Conservation (phyloP, 2,113 vertebrate genomes). For the Toxotes jaculatrix region DNA sequence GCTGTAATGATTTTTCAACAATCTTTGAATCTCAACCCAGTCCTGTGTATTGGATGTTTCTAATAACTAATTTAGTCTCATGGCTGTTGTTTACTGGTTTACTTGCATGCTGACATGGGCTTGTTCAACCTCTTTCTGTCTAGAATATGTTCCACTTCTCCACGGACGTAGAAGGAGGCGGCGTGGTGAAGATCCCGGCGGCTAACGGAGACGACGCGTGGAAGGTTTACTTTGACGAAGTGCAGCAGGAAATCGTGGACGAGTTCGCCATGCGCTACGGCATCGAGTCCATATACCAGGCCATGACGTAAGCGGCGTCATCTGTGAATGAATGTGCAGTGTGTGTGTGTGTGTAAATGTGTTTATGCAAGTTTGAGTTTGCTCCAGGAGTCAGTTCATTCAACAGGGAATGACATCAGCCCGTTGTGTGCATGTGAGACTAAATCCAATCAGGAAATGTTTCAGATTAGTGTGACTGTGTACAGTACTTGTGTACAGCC, state of each 20-base stretch:
- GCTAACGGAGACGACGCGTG: conserved; percentile 94
- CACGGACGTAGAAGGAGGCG: conserved; percentile 91
- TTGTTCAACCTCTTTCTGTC: conserved; percentile 16
- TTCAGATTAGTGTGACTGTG: background rate
- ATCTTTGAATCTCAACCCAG: too few relatives aligned
- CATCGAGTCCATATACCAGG: conserved; percentile 97
- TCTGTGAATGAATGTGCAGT: background rate
- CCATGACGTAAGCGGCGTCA: conserved; percentile 91
- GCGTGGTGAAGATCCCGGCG: conserved; percentile 90
- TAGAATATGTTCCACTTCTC: conserved; percentile 95
- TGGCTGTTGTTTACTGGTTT: background rate
- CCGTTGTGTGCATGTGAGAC: conserved; percentile 1
- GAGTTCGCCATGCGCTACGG: conserved; percentile 99
- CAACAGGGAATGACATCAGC: background rate
- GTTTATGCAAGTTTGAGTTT: background rate
- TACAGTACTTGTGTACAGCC: background rate
- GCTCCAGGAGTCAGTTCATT: background rate
- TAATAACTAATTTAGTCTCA: background rate
- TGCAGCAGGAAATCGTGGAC: conserved; percentile 95
- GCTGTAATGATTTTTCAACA: too few relatives aligned
- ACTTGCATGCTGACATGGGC: background rate
- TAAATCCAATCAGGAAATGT: conserved; percentile 59
- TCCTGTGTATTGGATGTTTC: background rate
- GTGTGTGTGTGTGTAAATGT: background rate
- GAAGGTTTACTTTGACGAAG: conserved; percentile 98